Percentiles rank a stretch among this genome's conserved stretches.
Conservation (phyloP, 1,140 invertebrate genomes). For the Lepidurus packardi region DNA sequence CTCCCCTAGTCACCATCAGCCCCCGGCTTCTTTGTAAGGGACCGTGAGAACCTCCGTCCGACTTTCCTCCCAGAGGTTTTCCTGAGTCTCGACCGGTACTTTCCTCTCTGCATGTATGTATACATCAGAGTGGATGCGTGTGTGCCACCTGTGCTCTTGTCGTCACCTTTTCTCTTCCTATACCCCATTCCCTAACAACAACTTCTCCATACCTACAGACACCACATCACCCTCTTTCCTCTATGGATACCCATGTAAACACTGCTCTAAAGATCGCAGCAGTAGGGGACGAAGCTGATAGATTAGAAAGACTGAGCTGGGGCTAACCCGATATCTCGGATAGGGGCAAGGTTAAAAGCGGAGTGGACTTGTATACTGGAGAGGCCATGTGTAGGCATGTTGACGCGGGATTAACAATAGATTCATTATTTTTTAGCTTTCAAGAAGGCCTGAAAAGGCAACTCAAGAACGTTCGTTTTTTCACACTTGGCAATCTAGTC, state of each 20-base stretch:
- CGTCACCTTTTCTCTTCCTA: slow-evolving; percentile 7
- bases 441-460: too few species aligned
- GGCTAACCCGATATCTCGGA: too few species aligned
- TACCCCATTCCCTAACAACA: neutral
- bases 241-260: neutral
- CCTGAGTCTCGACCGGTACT: slow-evolving; percentile 13
- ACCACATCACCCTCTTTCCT: neutral
- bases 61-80: slow-evolving; percentile 21
- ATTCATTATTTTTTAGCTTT: too few species aligned
- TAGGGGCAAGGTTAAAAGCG: too few species aligned
- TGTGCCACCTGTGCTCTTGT: slow-evolving; percentile 14
- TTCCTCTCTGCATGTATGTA: slow-evolving; percentile 18
- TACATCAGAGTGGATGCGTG: slow-evolving; percentile 4
- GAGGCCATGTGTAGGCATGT: too few species aligned
- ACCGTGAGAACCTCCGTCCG: slow-evolving; percentile 9
- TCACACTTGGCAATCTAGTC: neutral
- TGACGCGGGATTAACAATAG: too few species aligned
- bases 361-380: too few species aligned
- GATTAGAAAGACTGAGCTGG: too few species aligned
- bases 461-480: too few species aligned
- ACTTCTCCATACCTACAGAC: neutral
- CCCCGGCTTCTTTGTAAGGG: slow-evolving; percentile 17
- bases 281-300: too few species aligned
- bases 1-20: slow-evolving; percentile 12
- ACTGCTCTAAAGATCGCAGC: neutral